phyloP scores from a whole-genome alignment of 1,140 invertebrate genomes.

The Cotesia typhae region DNA sequence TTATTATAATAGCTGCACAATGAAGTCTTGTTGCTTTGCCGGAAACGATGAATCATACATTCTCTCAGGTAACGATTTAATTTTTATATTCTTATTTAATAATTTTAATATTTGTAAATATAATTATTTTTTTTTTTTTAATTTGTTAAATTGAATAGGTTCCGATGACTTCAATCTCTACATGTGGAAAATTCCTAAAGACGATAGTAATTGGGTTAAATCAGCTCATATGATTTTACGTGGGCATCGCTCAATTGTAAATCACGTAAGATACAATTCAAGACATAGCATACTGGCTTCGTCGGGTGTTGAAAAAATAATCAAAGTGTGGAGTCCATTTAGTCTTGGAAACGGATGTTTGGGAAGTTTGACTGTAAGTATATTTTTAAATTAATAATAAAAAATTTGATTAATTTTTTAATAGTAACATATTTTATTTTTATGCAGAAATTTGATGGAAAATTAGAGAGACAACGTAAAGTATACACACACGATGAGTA shows the following conservation, averaged over 20 bases:
- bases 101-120: neutral
- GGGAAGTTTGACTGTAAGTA: conserved; percentile 59
- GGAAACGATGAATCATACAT: conserved; percentile 89
- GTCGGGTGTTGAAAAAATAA: conserved; percentile 94
- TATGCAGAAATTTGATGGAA: conserved; percentile 55
- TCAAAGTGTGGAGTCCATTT: conserved; percentile 77
- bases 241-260: conserved; percentile 94
- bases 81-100: neutral
- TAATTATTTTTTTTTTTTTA: neutral
- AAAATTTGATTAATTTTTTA: neutral
- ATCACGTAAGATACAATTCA: conserved; percentile 92
- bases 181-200: conserved; percentile 87
- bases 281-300: conserved; percentile 87
- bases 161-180: conserved; percentile 96
- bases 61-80: conserved; percentile 72
- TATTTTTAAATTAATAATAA: conserved; percentile 11
- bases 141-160: conserved; percentile 61
- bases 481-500: conserved; percentile 90
- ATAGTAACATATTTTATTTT: neutral
- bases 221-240: conserved; percentile 83
- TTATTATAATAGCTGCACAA: conserved; percentile 96
- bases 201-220: conserved; percentile 71
- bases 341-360: conserved; percentile 52
- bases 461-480: conserved; percentile 73
- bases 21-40: conserved; percentile 97